Evolutionary conservation across 2,797 vertebrate species (phyloP), one percentile per base, ranked within the genome.

Genomic region (Brachyrhaphis roseni): DNA sequence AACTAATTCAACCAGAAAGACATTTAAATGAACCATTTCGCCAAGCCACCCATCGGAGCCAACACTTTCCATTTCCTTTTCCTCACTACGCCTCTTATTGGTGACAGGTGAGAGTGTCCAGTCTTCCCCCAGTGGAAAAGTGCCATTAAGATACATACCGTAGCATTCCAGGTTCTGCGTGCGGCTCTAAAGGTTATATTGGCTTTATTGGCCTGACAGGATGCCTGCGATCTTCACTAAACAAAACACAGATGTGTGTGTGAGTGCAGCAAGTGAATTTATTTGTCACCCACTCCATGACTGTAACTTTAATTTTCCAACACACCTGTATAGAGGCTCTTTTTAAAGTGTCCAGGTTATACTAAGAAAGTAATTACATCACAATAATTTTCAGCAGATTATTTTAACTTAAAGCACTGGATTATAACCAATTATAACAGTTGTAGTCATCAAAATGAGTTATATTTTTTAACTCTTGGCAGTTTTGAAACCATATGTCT

Each of bases 181-280:
- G 84, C 83, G 39, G 75, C 72, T 45, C 53, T 26, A 91, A 91
- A 91, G 89, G 92, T 90, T 90, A 90, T 85, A 89, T 91, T 93
- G 89, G 91, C 90, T 92, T 91, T 91, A 88, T 87, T 90, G 84
- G 86, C 86, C 31, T 91, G 90, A 92, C 92, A 91, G 11, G 89
- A 86, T 78, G 90, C 85, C 87, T 64, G 34, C 75, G 31, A 84
- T 80, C 83, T 79, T 89, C 79, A 90, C 85, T 92, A 94, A 94
- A 93, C 91, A 94, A 79, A 86, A 86, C 47, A 70, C 90, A 91
- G 87, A 90, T 51, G 49, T 51, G 80, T 73, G 81, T 74, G 78
- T 83, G 79, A 84, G 79, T 23, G 89, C 66, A 85, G 91, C 93
- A 93, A 91, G 93, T 95, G 94, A 87, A 90, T 72, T 76, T 70